Evolutionary conservation across 2,888 invertebrate genomes (phyloP).

Genomic region (Drosophila tripunctata): DNA sequence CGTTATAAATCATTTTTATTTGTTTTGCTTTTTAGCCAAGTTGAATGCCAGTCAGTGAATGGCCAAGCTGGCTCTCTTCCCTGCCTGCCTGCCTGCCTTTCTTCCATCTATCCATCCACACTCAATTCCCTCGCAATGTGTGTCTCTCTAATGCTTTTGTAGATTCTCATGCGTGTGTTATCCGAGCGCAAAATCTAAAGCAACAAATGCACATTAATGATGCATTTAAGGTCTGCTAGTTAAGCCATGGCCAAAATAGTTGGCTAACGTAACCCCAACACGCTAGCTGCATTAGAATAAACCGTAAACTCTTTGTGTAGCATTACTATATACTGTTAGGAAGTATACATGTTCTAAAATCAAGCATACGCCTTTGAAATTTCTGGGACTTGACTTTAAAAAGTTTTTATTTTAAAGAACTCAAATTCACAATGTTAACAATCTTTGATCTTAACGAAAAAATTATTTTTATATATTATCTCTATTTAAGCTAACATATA

Average conservation of each 20-base stretch:
- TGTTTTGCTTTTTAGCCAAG: constrained; percentile 52
- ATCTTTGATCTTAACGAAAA: too few species aligned
- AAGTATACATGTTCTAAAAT: too few species aligned
- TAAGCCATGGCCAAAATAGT: constrained; percentile 32
- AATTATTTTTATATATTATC: too few species aligned
- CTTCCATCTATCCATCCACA: not conserved
- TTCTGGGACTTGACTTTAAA: too few species aligned
- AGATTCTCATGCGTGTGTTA: constrained; percentile 71
- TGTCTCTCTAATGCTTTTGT: constrained; percentile 54
- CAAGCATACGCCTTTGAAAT: too few species aligned
- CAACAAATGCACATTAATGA: constrained; percentile 76
- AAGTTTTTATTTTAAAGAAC: too few species aligned
- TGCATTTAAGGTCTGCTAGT: constrained; percentile 56
- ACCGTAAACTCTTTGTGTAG: not conserved
- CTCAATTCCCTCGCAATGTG: not conserved
- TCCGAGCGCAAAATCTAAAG: constrained; percentile 60
- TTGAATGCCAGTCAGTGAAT: constrained; percentile 22
- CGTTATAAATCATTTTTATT: constrained; percentile 77
- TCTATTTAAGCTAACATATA: too few species aligned
- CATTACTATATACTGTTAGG: not conserved
- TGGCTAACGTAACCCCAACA: not conserved
- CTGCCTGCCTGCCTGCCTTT: not conserved
- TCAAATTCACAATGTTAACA: too few species aligned
- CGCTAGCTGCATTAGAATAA: not conserved
- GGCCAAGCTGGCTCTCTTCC: not conserved